Conservation (phyloP, 2,113 vertebrate genomes). For the Prunella fulvescens region DNA sequence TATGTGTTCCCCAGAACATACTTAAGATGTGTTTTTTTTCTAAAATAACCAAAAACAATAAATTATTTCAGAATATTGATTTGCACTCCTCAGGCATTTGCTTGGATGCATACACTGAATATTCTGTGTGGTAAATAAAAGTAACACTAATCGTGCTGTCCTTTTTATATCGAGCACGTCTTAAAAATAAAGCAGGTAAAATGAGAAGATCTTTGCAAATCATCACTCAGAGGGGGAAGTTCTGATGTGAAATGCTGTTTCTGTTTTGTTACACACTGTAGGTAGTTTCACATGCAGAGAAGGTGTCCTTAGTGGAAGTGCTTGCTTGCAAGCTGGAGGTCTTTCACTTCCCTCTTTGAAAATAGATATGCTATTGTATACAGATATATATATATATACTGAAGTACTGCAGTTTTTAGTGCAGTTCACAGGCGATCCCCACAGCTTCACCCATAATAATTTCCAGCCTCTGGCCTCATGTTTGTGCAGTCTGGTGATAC, state of each 20-base stretch:
- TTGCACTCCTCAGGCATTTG: neutral
- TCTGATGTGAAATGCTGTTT: neutral
- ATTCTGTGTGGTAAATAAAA: neutral
- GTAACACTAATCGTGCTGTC: neutral
- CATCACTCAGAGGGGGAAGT: neutral
- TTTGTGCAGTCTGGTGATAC: neutral
- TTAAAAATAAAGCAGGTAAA: neutral
- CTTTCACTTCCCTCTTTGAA: neutral
- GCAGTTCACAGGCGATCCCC: neutral
- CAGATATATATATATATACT: too few species aligned
- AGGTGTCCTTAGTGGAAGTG: neutral
- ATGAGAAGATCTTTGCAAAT: neutral
- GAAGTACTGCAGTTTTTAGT: neutral
- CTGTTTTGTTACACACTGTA: neutral
- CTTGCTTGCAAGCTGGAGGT: neutral
- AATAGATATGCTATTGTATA: accelerated
- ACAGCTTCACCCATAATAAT: neutral
- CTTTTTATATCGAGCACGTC: neutral
- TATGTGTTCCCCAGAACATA: neutral
- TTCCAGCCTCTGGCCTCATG: neutral
- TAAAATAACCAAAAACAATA: neutral
- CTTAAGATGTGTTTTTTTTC: neutral
- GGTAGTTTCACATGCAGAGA: neutral
- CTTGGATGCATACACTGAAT: neutral
- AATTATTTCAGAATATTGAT: neutral